These are phyloP conservation scores for Rhea pennata DNA, from an alignment of 2,113 vertebrate genomes.

Conservation along the genomic window DNA sequence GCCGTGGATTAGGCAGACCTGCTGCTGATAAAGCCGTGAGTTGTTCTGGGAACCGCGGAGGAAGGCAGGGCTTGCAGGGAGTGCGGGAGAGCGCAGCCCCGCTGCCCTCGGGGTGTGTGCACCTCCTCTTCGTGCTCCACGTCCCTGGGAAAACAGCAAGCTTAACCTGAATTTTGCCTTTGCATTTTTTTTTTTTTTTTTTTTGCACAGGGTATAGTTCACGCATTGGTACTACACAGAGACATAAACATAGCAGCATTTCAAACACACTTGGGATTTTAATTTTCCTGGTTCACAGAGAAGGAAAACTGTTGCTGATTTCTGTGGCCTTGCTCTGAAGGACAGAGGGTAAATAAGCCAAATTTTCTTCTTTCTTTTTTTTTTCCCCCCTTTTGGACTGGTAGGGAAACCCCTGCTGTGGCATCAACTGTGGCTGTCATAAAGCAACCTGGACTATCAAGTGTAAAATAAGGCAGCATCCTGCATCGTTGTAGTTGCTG, in stretches of 20 bases:
- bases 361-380: background rate
- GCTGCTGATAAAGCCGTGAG: background rate
- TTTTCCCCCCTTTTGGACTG: background rate
- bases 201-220: background rate
- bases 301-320: background rate
- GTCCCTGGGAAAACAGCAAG: background rate
- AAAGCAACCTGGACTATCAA: background rate
- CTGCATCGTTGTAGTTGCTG: background rate
- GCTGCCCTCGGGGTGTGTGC: background rate
- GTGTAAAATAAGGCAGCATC: background rate
- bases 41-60: background rate
- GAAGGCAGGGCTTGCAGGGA: background rate
- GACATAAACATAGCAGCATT: background rate
- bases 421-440: background rate
- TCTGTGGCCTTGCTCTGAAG: background rate
- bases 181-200: background rate
- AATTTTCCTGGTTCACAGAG: background rate
- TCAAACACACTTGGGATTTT: background rate
- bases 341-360: background rate
- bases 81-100: background rate
- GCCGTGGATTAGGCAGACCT: background rate
- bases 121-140: background rate
- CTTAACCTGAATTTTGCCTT: conserved; percentile 12
- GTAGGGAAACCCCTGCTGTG: background rate
- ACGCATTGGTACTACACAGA: background rate